Base-by-base conservation (phyloP, 2,113 vertebrate species). In the Rutilus rutilus region DNA sequence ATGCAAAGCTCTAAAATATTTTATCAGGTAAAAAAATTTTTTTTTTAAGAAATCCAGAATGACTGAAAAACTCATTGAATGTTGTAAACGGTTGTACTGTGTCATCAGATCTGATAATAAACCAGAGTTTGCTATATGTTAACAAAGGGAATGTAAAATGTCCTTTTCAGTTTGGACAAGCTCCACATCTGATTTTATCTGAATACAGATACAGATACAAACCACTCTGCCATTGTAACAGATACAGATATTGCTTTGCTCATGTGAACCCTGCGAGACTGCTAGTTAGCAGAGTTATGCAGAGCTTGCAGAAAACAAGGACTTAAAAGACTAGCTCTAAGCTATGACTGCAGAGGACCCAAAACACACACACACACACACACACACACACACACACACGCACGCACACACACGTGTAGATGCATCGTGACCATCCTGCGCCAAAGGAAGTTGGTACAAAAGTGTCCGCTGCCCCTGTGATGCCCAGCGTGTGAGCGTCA, bases 321-420 rank as follows among this genome's bases (percentile, higher is more conserved):
- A 87, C 36, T 71, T 71, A 73, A 76, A 86, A 86, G 71, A 62
- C 59, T 71, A 67, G 50, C 84, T 84, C 57, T 69, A 52, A 84
- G 76, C 21, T n/a, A 83, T 27, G 67, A 71, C 65, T 64, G 42
- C 79, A 75, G 85, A 83, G 17, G 19, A 57, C 54, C 7, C 54
- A 57, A 60, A 60, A 62, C 42, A 83, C 65, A 45, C 47, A 25
- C 17, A n/a, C 47, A 27, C 30, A 30, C 30, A n/a, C n/a, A n/a
- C n/a, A 33, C 30, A 30, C 27, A 2, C 27, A 30, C 27, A 2
- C 1, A 2, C 27, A 2, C 27, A 17, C 15, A 15, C 47, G 27
- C 59, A 52, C 71, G 21, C 71, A 57, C 27, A 25, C 57, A 52
- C 25, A 57, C 52, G 27, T 57, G 52, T 52, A 65, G 25, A 54